Conservation (phyloP, 2,888 invertebrate genomes). For the Metellina segmentata region DNA sequence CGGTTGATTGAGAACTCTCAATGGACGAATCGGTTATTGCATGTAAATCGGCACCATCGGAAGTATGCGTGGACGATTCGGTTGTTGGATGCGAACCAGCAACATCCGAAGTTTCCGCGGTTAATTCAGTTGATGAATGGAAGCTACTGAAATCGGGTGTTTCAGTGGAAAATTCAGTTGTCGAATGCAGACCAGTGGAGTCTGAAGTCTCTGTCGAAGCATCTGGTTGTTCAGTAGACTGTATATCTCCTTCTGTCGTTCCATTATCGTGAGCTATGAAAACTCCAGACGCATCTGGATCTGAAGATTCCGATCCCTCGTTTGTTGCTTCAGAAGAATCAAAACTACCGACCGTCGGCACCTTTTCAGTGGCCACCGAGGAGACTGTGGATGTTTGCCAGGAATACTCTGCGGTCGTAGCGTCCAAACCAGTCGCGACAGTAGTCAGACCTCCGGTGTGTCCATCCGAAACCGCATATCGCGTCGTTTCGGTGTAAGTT, state of each 20-base stretch:
- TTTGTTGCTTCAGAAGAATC: neutral
- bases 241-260: neutral
- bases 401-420: neutral
- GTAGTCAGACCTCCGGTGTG: neutral
- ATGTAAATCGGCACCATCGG: neutral
- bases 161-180: neutral
- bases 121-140: neutral
- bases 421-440: neutral
- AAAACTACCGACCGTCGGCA: neutral
- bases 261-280: neutral
- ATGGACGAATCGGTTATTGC: neutral
- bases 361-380: neutral
- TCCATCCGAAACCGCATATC: conserved; percentile 21
- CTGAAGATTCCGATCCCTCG: neutral
- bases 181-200: neutral
- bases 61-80: neutral
- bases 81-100: neutral
- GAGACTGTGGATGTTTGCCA: neutral
- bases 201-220: neutral
- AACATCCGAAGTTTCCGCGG: neutral
- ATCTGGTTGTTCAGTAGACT: neutral
- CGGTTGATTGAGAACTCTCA: neutral
- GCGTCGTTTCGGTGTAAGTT: conserved; percentile 54
- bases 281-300: neutral
- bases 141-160: neutral